Percentiles rank a stretch among this genome's conserved stretches.
phyloP scores from a whole-genome alignment of 2,888 invertebrate genomes.

The Gandaritis pyraliata region DNA sequence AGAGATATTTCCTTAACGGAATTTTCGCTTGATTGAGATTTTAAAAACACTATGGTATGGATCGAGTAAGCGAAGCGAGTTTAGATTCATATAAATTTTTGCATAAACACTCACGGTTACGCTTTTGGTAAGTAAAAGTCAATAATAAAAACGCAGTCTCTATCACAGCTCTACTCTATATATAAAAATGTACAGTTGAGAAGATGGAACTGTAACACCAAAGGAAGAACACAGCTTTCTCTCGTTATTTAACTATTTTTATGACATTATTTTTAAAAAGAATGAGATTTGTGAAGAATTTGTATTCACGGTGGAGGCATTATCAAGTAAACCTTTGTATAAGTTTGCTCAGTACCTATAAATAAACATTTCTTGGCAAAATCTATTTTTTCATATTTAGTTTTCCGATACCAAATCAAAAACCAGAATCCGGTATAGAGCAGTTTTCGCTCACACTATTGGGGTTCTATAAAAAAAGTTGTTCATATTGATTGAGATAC shows the following conservation, averaged over 20 bases:
- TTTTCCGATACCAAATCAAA: too few species aligned
- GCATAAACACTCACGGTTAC: not conserved
- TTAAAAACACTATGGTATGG: too few species aligned
- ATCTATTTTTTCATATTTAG: not conserved
- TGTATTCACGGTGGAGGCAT: constrained; percentile 55
- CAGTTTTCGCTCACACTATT: too few species aligned
- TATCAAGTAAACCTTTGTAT: constrained; percentile 27
- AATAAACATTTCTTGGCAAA: not conserved
- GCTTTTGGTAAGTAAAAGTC: not conserved
- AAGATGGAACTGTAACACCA: constrained; percentile 70
- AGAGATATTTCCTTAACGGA: too few species aligned
- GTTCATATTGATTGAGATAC: too few species aligned
- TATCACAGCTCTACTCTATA: constrained; percentile 52
- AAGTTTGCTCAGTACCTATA: too few species aligned
- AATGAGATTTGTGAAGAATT: constrained; percentile 65
- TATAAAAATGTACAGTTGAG: constrained; percentile 63
- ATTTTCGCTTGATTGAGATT: too few species aligned
- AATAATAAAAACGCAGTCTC: constrained; percentile 28
- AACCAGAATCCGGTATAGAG: too few species aligned
- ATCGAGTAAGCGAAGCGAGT: too few species aligned
- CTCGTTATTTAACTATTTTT: constrained; percentile 76
- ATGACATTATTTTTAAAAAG: constrained; percentile 69
- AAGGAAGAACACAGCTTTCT: constrained; percentile 65
- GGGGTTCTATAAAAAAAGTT: too few species aligned
- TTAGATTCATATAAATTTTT: too few species aligned